Base-by-base conservation (phyloP, 1,140 invertebrate species). In the Semibalanus balanoides region DNA sequence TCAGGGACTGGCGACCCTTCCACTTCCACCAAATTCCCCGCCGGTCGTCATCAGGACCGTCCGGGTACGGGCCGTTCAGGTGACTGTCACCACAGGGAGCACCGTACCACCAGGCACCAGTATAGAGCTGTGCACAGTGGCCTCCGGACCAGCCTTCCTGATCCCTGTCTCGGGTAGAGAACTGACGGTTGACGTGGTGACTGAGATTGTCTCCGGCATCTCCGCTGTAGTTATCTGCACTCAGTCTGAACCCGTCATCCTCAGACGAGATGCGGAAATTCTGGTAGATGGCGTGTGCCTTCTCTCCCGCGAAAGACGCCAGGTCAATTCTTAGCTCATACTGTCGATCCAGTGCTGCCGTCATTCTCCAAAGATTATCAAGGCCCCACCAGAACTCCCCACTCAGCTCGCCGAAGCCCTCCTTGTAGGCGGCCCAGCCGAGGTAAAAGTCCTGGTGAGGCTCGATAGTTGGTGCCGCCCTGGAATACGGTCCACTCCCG, bases 381-480 rank as follows among this genome's bases (percentile, higher is more conserved):
- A 74, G n/a, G 25, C 76, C 76, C 29, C 73, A 31, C 76, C 76
- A 76, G n/a, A 76, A 76, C 27, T 76, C 76, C 31, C 51, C 30
- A 17, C 14, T 28, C 28, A 76, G n/a, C 27, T 76, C n/a, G 22
- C 76, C 76, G 64, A 76, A 76, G 14, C 76, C 76, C 31, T n/a
- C 74, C 78, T 83, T 83, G 80, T 87, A 87, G 75, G 85, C 84
- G n/a, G 82, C 77, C 85, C 86, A 87, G 19, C 82, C 80, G 29
- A 84, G 81, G 77, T 84, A 82, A 78, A 80, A 80, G 74, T 77
- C 74, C 0, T 83, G 78, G 9, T n/a, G n/a, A n/a, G n/a, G n/a
- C n/a, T n/a, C n/a, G n/a, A n/a, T n/a, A n/a, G n/a, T n/a, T n/a
- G n/a, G n/a, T n/a, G n/a, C n/a, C n/a, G n/a, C n/a, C n/a, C n/a